A percentile compares a stretch with the other conserved stretches of the same genome.
Conservation (phyloP, 53 echinoderm and acorn worm species). For the Astropecten irregularis region DNA sequence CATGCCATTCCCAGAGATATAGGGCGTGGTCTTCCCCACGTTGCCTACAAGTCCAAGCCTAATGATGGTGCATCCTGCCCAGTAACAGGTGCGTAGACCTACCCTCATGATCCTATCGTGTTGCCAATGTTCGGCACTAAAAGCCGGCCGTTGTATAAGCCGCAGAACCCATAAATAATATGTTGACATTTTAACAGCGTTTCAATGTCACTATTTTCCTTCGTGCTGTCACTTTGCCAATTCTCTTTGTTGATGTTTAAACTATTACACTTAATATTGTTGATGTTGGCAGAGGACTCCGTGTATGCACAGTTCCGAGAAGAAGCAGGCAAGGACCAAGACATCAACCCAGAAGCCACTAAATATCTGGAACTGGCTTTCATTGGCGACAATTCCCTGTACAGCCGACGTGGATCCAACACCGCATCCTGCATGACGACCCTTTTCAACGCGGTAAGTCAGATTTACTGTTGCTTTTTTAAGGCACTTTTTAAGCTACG, state of each 20-base stretch:
- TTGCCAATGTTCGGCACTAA: neutral
- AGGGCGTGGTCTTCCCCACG: conserved; percentile 27
- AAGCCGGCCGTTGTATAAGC: neutral
- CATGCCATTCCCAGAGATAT: conserved; percentile 17
- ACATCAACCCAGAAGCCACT: neutral
- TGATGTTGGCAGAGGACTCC: neutral
- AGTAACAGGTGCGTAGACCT: neutral
- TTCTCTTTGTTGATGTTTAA: neutral
- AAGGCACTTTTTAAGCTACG: too few species aligned
- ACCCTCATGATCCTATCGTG: too few species aligned
- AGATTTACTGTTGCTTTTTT: too few species aligned
- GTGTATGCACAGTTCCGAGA: neutral
- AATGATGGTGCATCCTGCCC: neutral
- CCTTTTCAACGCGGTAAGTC: conserved; percentile 13
- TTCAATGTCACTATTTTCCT: neutral
- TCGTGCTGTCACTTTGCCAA: neutral
- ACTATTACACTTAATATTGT: neutral
- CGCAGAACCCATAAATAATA: neutral
- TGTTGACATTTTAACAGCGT: too few species aligned
- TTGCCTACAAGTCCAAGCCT: conserved; percentile 10
- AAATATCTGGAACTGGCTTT: conserved; percentile 6
- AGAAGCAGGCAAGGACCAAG: neutral
- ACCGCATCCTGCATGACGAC: neutral
- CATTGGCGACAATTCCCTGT: neutral
- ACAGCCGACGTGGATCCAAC: neutral